Evolutionary conservation across 2,888 invertebrate genomes (phyloP), one percentile per base, ranked within the genome.

Genomic region (Folsomia candida): DNA sequence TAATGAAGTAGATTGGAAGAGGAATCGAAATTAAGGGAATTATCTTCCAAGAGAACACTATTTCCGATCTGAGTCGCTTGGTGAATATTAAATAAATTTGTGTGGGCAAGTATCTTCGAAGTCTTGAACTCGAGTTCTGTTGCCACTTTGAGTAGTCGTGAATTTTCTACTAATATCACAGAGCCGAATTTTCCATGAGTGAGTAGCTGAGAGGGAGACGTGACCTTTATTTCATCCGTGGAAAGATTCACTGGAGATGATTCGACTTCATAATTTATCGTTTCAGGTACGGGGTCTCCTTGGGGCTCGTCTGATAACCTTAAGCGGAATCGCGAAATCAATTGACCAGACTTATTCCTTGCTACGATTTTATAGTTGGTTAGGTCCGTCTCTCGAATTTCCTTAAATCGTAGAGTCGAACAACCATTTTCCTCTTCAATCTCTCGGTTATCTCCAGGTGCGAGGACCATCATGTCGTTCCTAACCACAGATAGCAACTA

Each of bases 341-440:
- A 88, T 79, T 92, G 90, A 0, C 95, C 95, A 78, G 90, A 90
- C 11, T 89, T 88, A 85, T 94, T 95, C 71, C 87, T 87, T 60
- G 92, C 88, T 37, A 93, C 87, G 11, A 95, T 85, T 82, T 94
- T 94, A 85, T 94, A 97, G 1, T 93, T 92, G 29, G 95, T 96
- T 80, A 91, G 91, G 84, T 97, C 96, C 1, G 88, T 87, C 0
- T 93, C 91, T 26, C 87, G 87, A 47, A 90, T 89, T 73, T 87
- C 87, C 18, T 89, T 89, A 79, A 98, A 93, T 80, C 85, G 87
- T 73, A 97, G 84, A 82, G 89, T 89, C 51, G 92, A 88, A 0
- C 14, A n/a, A 24, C 63, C 63, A 28, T 64, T 37, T 64, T 64
- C 63, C 14, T 64, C 63, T 26, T 60, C 60, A 2, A 64, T 47